phyloP scores from a whole-genome alignment of 2,113 vertebrate species.

The Coregonus clupeaformis region DNA sequence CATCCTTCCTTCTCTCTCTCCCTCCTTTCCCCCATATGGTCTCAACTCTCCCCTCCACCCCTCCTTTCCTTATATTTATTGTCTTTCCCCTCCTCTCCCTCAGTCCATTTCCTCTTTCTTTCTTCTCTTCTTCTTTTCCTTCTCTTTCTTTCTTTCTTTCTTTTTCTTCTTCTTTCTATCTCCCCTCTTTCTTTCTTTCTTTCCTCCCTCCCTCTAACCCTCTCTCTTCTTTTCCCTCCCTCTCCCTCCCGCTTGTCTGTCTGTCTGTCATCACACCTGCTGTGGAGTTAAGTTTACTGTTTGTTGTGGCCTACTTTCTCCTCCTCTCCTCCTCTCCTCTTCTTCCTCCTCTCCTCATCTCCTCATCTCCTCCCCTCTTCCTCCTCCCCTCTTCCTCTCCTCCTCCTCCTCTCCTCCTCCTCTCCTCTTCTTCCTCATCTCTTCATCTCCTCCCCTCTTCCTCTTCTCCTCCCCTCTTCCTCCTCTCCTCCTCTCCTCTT shows the following conservation, averaged over 20 bases:
- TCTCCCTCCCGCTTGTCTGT: neutral
- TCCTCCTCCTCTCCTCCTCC: constrained; percentile 52
- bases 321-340: constrained; percentile 45
- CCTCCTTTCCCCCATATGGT: too few species aligned
- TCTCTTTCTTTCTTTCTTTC: too few species aligned
- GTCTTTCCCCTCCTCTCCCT: neutral
- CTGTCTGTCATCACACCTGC: neutral
- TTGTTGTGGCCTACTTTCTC: constrained; percentile 16
- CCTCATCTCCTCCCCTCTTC: constrained; percentile 49
- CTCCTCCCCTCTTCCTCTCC: neutral
- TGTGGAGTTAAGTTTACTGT: neutral
- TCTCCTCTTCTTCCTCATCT: too few species aligned
- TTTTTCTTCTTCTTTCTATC: too few species aligned
- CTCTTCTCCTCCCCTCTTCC: too few species aligned
- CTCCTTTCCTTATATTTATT: neutral
- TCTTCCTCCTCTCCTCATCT: constrained; percentile 8
- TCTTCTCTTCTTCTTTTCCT: too few species aligned
- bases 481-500: constrained; percentile 19
- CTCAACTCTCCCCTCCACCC: neutral
- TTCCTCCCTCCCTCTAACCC: too few species aligned
- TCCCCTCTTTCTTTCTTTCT: too few species aligned
- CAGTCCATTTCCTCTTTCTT: too few species aligned
- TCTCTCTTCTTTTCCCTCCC: too few species aligned
- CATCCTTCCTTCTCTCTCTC: too few species aligned
- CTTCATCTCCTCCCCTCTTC: constrained; percentile 49